Evolutionary conservation across 2,797 vertebrate genomes (phyloP).

Genomic region (Lepus oiostolus): DNA sequence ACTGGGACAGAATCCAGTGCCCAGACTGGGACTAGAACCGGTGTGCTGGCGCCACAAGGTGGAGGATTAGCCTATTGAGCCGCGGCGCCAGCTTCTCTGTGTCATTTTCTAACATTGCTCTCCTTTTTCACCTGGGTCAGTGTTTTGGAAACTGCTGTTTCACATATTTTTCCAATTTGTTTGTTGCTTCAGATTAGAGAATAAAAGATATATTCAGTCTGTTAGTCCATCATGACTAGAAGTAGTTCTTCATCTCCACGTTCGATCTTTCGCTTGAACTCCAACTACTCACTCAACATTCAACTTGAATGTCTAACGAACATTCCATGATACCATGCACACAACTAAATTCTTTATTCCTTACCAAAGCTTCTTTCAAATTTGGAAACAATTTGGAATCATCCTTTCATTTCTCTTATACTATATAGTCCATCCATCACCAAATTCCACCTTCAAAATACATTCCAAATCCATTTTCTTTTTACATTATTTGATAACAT

Average conservation of each 20-base stretch:
- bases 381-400: background rate
- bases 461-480: background rate
- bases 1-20: too few relatives aligned
- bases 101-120: background rate
- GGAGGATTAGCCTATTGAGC: too few relatives aligned
- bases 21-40: too few relatives aligned
- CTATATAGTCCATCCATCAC: background rate
- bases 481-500: background rate
- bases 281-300: background rate
- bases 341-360: background rate
- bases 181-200: background rate
- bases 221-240: background rate
- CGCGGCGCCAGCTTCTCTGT: too few relatives aligned
- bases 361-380: conserved; percentile 28
- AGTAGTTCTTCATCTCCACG: background rate
- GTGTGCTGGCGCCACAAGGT: too few relatives aligned
- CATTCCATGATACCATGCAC: background rate
- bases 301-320: conserved; percentile 9
- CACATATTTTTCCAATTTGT: background rate
- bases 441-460: background rate
- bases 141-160: background rate
- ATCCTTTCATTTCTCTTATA: background rate
- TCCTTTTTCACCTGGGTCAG: background rate
- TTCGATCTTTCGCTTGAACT: background rate
- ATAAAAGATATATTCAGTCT: background rate